Base-by-base conservation (phyloP, 1,140 invertebrate genomes). In the Drosophila nannoptera region DNA sequence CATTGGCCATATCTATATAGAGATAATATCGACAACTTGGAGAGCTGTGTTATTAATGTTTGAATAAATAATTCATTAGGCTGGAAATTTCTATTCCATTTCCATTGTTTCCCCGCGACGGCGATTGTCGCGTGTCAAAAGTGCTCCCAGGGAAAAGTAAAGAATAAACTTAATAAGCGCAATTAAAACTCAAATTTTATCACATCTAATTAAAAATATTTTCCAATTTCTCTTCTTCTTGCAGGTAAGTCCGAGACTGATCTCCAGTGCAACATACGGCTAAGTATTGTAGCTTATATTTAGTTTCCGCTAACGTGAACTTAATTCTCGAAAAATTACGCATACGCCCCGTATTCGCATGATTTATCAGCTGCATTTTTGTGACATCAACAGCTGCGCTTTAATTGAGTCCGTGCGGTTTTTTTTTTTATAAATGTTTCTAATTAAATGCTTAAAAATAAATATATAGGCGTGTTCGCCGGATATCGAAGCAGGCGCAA, bases 371-470 rank as follows among this genome's bases (percentile, higher is more conserved):
- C 3, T 32, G 31, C 32, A 43, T 33, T 36, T 14, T 43, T 43
- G 14, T 9, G 32, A 49, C 46, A 49, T 11, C 22, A 29, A 3
- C 38, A 22, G 3, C 22, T 22, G 38, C 36, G 35, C 12, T 29
- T 32, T 22, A 22, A 22, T 22, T 22, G 22, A 22, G 22, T 22
- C 22, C 22, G 22, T 3, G 22, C 38, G 7, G 5, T 14, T 42
- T 55, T 42, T 22, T 11, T 16, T 16, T 69, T 58, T 58, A 63
- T 45, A 33, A 56, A 59, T 63, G 70, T 53, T 63, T 71, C 59
- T 64, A 71, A 78, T 74, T 78, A 68, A 64, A 60, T 71, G 42
- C 69, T 58, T 67, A 36, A 56, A 75, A 80, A 63, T 73, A 73
- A 75, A 72, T 62, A 56, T 62, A 55, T 38, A 53, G 55, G 52